These are phyloP conservation scores for Nothocercus nigrocapillus DNA, from an alignment of 2,113 vertebrate genomes.

Conservation along the genomic window DNA sequence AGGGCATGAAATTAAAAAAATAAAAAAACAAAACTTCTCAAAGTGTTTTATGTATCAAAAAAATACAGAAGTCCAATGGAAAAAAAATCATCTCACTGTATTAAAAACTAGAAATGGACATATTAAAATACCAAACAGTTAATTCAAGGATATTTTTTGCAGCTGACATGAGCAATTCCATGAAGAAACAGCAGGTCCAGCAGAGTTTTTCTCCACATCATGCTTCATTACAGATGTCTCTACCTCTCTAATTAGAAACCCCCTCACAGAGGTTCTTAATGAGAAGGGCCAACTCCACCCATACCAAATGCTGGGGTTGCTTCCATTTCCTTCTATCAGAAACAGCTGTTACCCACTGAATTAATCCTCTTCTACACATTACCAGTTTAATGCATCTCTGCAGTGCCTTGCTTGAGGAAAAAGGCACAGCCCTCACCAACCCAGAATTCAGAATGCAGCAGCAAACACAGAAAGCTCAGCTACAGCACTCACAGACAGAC, in stretches of 20 bases:
- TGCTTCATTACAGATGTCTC: rapidly evolving
- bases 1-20: background rate
- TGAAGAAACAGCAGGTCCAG: background rate
- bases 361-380: background rate
- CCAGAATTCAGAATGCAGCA: background rate
- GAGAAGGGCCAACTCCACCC: background rate
- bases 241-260: background rate
- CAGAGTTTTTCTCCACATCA: background rate
- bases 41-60: background rate
- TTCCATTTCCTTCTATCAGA: background rate
- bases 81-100: background rate
- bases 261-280: background rate
- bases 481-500: background rate
- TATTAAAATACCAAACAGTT: background rate
- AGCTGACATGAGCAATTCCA: background rate
- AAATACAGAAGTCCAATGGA: background rate
- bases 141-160: background rate
- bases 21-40: background rate
- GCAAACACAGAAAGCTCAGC: background rate
- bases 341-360: background rate
- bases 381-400: background rate
- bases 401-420: background rate
- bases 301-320: background rate
- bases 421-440: background rate
- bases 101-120: background rate